phyloP scores from a whole-genome alignment of 1,140 invertebrate species.

The Drosophila nigromelanica region DNA sequence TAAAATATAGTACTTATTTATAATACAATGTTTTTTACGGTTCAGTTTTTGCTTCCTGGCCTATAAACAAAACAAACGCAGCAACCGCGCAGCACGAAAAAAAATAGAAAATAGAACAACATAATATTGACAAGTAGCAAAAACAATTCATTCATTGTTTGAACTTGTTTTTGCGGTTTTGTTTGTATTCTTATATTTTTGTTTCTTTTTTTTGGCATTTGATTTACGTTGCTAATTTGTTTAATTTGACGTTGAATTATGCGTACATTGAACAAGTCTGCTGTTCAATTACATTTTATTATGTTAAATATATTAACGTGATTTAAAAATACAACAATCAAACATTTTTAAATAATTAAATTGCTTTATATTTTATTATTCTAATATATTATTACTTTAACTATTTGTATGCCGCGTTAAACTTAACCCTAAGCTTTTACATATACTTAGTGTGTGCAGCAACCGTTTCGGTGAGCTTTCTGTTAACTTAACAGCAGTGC shows the following conservation, averaged over 20 bases:
- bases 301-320: too few species aligned
- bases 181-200: constrained; percentile 6
- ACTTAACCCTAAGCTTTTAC: constrained; percentile 11
- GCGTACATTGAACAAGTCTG: neutral
- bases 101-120: constrained; percentile 43
- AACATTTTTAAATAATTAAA: too few species aligned
- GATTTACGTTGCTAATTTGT: constrained; percentile 21
- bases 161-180: constrained; percentile 25
- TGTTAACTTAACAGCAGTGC: constrained; percentile 26
- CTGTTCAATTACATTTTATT: constrained; percentile 13
- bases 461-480: constrained; percentile 23
- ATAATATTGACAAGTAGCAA: constrained; percentile 76
- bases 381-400: neutral
- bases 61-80: constrained; percentile 63
- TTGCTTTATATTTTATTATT: neutral
- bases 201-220: constrained; percentile 12
- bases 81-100: constrained; percentile 11
- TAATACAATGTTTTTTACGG: constrained; percentile 76
- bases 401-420: neutral
- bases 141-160: constrained; percentile 81
- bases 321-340: neutral
- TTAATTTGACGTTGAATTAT: constrained; percentile 25
- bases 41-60: constrained; percentile 56
- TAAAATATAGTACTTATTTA: constrained; percentile 60
- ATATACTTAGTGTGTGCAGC: constrained; percentile 14